Conservation (phyloP, 2,888 invertebrate genomes). For the Acanthosepion esculentum region DNA sequence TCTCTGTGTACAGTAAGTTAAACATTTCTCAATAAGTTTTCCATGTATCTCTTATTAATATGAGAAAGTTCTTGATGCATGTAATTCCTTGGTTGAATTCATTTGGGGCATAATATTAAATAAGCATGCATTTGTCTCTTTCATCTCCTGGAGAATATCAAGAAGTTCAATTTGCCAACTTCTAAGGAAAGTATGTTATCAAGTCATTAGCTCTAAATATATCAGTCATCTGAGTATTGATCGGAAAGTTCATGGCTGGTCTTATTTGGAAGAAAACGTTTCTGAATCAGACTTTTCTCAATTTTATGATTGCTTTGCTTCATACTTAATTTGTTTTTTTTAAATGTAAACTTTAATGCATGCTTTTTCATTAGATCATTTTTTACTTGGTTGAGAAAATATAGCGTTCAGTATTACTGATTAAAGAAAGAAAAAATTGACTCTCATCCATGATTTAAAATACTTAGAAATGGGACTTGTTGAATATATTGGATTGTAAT, state of each 20-base stretch:
- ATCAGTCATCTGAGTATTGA: neutral
- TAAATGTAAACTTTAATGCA: neutral
- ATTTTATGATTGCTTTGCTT: neutral
- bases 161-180: conserved; percentile 15
- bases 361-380: too few species aligned
- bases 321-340: neutral
- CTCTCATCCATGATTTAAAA: too few species aligned
- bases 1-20: neutral
- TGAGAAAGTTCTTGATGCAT: neutral
- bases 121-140: neutral
- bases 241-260: neutral
- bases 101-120: conserved; percentile 33
- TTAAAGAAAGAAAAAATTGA: too few species aligned
- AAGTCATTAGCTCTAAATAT: conserved; percentile 11
- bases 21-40: neutral
- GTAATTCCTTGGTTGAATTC: neutral
- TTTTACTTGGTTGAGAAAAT: too few species aligned
- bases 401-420: too few species aligned
- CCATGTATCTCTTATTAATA: neutral
- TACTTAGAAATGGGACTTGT: too few species aligned
- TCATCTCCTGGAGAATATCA: neutral
- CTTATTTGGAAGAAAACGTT: neutral
- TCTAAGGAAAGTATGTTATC: neutral
- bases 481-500: too few species aligned
- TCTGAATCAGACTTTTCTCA: neutral